Evolutionary conservation across 2,888 invertebrate genomes (phyloP), one percentile per base, ranked within the genome.

Genomic region (Apamea anceps): DNA sequence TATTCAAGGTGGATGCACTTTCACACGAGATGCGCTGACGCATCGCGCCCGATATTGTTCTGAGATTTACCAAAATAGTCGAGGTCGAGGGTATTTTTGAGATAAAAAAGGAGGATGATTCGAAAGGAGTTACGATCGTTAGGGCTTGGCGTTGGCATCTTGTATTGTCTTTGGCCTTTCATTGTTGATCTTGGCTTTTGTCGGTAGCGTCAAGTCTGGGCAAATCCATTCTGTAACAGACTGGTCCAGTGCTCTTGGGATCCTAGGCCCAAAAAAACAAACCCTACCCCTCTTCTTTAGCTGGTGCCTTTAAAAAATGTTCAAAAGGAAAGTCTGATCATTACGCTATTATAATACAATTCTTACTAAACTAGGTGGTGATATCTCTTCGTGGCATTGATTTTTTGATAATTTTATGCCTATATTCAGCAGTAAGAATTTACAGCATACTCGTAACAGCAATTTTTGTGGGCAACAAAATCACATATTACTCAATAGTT

Each of bases 1-100:
- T 72, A 79, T 79, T 85, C 88, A 90, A 89, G 89, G 81, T 80
- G 32, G 72, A 65, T 87, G 85, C 86, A 86, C 89, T 89, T 92
- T 91, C 90, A 88, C 87, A 75, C 80, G 67, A 63, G 10, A 75
- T 81, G 28, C 45, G 37, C 62, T 79, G 84, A 84, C 79, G 70
- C 87, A 84, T 82, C 73, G 21, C 45, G 21, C 65, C 67, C 32
- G 75, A 82, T 77, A 80, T 82, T 88, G 81, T 79, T 45, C 45
- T 74, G 77, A 74, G 57, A 18, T 42, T 45, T 21, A 68, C 73
- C 21, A 67, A 81, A 78, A 85, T 87, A 87, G 25, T 42, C 76
- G 62, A 66, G 74, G 77, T 77, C 68, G 57, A 13, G 8, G 48
- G 57, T 54, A 60, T 63, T 75, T 81, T 54, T 48, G 37, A 32